phyloP scores from a whole-genome alignment of 2,888 invertebrate genomes.

The Hybos culiciformis region DNA sequence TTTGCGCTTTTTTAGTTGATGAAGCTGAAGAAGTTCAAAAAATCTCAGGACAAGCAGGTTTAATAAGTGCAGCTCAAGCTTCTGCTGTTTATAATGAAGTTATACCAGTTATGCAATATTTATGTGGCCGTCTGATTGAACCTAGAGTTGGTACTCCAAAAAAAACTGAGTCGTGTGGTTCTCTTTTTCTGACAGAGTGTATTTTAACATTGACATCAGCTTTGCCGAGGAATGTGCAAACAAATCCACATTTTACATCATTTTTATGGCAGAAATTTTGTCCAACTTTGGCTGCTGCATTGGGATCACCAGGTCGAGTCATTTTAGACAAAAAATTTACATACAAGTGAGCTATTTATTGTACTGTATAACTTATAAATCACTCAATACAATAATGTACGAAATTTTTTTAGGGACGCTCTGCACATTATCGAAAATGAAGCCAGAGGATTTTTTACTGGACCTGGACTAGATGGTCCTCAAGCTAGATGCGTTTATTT shows the following conservation, averaged over 20 bases:
- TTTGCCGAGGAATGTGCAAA: conserved; percentile 66
- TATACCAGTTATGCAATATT: conserved; percentile 77
- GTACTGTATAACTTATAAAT: neutral
- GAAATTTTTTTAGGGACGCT: conserved; percentile 25
- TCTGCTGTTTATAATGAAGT: conserved; percentile 82
- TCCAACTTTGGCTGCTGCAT: conserved; percentile 72
- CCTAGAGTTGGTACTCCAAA: conserved; percentile 43
- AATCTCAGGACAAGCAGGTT: conserved; percentile 42
- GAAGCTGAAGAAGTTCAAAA: conserved; percentile 41
- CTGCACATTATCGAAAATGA: conserved; percentile 36
- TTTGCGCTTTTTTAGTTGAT: conserved; percentile 60
- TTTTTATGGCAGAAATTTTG: conserved; percentile 89
- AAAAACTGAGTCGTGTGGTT: conserved; percentile 31
- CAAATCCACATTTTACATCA: conserved; percentile 73
- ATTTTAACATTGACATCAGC: conserved; percentile 72
- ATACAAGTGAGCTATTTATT: conserved; percentile 41
- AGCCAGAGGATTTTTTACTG: conserved; percentile 35
- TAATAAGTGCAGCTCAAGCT: conserved; percentile 42
- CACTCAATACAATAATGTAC: neutral
- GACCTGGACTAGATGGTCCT: conserved; percentile 53
- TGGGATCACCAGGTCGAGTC: conserved; percentile 64
- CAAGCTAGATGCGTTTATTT: conserved; percentile 79
- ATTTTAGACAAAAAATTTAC: conserved; percentile 63
- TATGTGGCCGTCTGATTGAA: conserved; percentile 73
- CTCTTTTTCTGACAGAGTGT: conserved; percentile 75